Base-by-base conservation (phyloP, 2,113 vertebrate species). In the Ivindomyrus marchei region DNA sequence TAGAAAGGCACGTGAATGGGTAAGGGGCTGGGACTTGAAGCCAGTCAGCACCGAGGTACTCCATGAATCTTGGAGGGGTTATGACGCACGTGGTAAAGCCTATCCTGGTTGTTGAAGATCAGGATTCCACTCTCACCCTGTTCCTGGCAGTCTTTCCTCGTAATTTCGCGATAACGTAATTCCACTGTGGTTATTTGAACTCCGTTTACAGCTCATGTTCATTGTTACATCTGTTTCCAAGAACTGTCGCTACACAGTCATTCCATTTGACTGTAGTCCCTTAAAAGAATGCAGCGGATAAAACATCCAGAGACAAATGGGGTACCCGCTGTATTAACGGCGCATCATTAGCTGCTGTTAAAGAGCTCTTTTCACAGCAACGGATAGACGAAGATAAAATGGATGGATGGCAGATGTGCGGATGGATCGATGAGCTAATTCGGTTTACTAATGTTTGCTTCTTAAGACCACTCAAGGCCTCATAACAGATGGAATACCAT, bases 401-500 rank as follows among this genome's bases (percentile, higher is more conserved):
- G 56, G 66, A 50, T 24, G 66, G 88, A 77, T 74, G 46, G 45
- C 66, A 47, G 11, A 49, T 42, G 46, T 39, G 24, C 27, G 3
- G 74, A 84, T 19, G 45, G 74, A 84, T 45, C 53, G 56, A 66
- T 88, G 47, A 88, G 56, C 31, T 84, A 53, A 89, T 89, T 39
- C 70, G 77, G 17, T 36, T 80, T 21, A 39, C 70, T 83, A 39
- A 83, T 52, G 74, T 83, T 89, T 39, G n/a, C 42, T 62, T 86
- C 52, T 89, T 39, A 89, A 56, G 74, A 53, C 49, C 89, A 49
- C 56, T 62, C 39, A 62, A 90, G 42, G 47, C 70, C 50, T 84
- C 88, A 27, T 66, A 77, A 77, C 70, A 52, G 74, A 52, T 83
- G 45, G 8, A 90, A 87, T 74, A 74, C 45, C 84, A 80, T 42